Conservation (phyloP, 2,888 invertebrate genomes). For the Dione vanillae region DNA sequence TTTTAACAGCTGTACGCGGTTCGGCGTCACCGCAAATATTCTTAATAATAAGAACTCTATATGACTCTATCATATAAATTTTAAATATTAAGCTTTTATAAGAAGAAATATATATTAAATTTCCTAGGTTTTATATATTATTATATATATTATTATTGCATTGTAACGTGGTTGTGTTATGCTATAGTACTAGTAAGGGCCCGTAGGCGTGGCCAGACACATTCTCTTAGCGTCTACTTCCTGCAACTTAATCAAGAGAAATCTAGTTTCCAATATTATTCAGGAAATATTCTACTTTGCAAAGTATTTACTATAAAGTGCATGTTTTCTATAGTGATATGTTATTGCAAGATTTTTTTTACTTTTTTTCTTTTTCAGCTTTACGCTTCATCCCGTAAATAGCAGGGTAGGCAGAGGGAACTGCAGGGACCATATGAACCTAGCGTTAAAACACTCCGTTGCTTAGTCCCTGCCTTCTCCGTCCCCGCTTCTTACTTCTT, state of each 20-base stretch:
- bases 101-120: too few relatives aligned
- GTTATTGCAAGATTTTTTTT: neutral
- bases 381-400: too few relatives aligned
- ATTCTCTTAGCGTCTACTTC: constrained; percentile 66
- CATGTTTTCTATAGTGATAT: neutral
- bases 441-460: too few relatives aligned
- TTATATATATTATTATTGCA: constrained; percentile 30
- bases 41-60: constrained; percentile 9
- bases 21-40: neutral
- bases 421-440: too few relatives aligned
- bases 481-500: too few relatives aligned
- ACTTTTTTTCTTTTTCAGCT: too few relatives aligned
- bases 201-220: constrained; percentile 65
- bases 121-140: too few relatives aligned
- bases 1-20: constrained; percentile 36
- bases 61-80: neutral
- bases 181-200: constrained; percentile 60
- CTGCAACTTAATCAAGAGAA: constrained; percentile 57
- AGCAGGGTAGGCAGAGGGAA: too few relatives aligned
- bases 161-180: constrained; percentile 63
- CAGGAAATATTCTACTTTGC: constrained; percentile 24
- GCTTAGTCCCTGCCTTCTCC: too few relatives aligned
- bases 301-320: neutral
- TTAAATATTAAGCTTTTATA: too few relatives aligned
- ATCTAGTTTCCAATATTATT: constrained; percentile 45